Percentiles rank a stretch among this genome's conserved stretches.
These are phyloP conservation scores for Pilophorus perplexus DNA, from an alignment of 2,888 invertebrate genomes.

Conservation along the genomic window DNA sequence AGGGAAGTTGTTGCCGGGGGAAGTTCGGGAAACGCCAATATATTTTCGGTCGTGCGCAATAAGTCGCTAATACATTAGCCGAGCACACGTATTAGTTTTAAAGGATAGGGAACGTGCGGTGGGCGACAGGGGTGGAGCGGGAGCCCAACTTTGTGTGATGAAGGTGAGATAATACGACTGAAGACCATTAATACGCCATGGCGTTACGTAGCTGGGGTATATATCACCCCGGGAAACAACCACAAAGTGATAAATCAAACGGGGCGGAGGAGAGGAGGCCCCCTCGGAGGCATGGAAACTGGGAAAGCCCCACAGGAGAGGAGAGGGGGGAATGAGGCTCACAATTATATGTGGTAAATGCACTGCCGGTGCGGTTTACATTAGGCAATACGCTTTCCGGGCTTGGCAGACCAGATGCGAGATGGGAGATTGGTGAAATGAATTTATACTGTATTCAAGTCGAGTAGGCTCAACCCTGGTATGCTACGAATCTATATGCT, in stretches of 20 bases:
- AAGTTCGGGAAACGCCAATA: no score
- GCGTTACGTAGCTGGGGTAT: constrained; percentile 11
- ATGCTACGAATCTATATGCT: no score
- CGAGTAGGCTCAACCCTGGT: no score
- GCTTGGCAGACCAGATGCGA: constrained; percentile 18
- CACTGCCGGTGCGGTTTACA: constrained; percentile 35
- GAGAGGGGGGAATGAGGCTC: neutral
- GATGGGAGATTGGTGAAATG: constrained; percentile 21
- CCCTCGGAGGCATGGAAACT: no score
- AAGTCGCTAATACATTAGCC: neutral
- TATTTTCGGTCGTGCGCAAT: no score
- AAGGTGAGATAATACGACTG: constrained; percentile 39
- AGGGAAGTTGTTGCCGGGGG: no score
- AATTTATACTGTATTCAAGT: constrained; percentile 26
- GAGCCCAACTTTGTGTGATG: neutral
- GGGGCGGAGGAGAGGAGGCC: constrained; percentile 3
- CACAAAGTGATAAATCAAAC: constrained; percentile 34
- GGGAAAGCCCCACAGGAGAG: neutral
- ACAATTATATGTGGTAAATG: constrained; percentile 37
- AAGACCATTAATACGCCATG: constrained; percentile 37
- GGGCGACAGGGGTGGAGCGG: neutral
- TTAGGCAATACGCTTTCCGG: constrained; percentile 34
- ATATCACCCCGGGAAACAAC: constrained; percentile 32
- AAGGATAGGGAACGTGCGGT: constrained; percentile 2
- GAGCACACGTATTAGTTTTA: constrained; percentile 32